Evolutionary conservation across 2,888 invertebrate species (phyloP), one percentile per base, ranked within the genome.

Genomic region (Drosophila flavopinicola): DNA sequence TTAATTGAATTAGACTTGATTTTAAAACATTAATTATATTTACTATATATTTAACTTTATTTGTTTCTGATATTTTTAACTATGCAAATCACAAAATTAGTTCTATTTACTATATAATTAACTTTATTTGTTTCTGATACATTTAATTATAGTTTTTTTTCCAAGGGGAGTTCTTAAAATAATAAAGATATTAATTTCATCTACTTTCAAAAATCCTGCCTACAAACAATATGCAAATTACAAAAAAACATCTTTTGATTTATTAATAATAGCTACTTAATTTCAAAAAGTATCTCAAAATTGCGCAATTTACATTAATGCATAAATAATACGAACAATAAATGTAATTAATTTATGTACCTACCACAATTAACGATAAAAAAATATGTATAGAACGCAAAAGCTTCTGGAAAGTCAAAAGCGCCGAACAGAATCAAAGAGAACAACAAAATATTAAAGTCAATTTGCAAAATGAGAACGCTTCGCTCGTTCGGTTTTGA

Each of bases 401-500:
- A 82, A 70, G 45, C 59, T 42, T 67, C 57, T 53, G 38, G 52
- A 66, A 61, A 69, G 60, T 37, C 54, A 54, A 66, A 63, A 56
- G 51, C 48, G 59, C 53, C 72, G 44, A 67, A 54, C 42, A 44
- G 51, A 49, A 75, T 41, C 45, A 66, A 66, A 59, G 44, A 58
- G 52, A 67, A 52, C 5, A 39, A 54, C 13, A 56, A 45, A 66
- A 79, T 78, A 83, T 84, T 78, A 77, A 88, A 88, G 88, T 87
- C 76, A 87, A 87, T 88, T 88, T 88, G 82, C 84, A 68, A 87
- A 88, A 86, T 88, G 85, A 88, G 85, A 84, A 80, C 82, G 74
- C 60, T 74, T 67, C 67, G 67, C 56, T 74, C 56, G 56, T 72
- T 77, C 54, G 74, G 66, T 78, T 79, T 88, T 88, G 87, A 87